phyloP scores from a whole-genome alignment of 2,888 invertebrate species.

The Esperia sulphurella region DNA sequence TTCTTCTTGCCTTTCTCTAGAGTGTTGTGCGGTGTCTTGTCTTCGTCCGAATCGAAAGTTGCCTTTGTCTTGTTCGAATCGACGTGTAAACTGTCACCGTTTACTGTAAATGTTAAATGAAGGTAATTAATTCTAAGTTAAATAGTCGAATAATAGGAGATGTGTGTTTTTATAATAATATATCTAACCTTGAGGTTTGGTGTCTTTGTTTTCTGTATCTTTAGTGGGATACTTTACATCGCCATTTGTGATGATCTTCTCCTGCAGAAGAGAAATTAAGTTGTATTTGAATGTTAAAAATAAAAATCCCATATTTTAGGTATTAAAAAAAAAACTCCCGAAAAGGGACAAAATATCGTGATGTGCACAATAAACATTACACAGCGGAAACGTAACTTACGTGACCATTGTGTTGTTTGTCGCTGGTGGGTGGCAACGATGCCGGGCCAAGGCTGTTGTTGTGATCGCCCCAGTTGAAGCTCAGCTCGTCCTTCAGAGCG shows the following conservation, averaged over 20 bases:
- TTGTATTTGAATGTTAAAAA: neutral
- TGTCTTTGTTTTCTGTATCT: conserved; percentile 35
- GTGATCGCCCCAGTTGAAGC: conserved; percentile 85
- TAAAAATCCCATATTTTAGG: too few relatives aligned
- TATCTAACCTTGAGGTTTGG: conserved; percentile 55
- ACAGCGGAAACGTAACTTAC: conserved; percentile 31
- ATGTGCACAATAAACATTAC: neutral
- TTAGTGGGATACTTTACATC: conserved; percentile 56
- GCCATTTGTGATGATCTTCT: conserved; percentile 63
- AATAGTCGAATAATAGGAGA: neutral
- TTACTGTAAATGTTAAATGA: conserved; percentile 42
- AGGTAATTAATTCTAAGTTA: neutral
- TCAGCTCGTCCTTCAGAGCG: conserved; percentile 84
- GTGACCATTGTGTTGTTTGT: conserved; percentile 57
- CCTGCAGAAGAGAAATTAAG: conserved; percentile 34
- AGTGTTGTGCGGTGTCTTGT: conserved; percentile 76
- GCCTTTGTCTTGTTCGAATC: conserved; percentile 77
- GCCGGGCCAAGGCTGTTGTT: conserved; percentile 80
- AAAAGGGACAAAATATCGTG: too few relatives aligned
- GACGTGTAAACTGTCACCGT: conserved; percentile 65
- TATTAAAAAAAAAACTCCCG: too few relatives aligned
- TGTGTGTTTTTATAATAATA: neutral
- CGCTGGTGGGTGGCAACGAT: conserved; percentile 52
- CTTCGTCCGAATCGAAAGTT: conserved; percentile 77
- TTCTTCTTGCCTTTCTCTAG: conserved; percentile 72